Percentiles rank a stretch among this genome's conserved stretches.
Evolutionary conservation across 2,797 vertebrate genomes (phyloP).

Genomic region (Arremon aurantiirostris): DNA sequence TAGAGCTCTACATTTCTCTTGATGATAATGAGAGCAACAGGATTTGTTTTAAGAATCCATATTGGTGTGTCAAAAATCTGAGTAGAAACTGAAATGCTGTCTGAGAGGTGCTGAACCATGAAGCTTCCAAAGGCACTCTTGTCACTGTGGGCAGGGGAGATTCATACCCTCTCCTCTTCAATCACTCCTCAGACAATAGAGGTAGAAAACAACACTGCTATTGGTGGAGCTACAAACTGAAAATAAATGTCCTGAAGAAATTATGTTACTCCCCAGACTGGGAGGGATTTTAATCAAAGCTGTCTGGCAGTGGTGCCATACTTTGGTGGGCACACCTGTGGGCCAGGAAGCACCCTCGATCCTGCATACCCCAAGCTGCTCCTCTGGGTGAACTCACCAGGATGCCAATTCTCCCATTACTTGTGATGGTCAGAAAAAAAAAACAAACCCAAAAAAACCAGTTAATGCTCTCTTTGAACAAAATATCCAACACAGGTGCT

Average conservation of each 20-base stretch:
- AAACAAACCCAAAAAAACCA: too few species aligned
- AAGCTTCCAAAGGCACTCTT: neutral
- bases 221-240: neutral
- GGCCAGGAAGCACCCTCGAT: fast-evolving
- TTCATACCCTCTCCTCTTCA: fast-evolving
- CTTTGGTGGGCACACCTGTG: neutral
- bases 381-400: neutral
- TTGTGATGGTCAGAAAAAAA: neutral
- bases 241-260: neutral
- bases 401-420: neutral
- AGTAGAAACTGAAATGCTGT: neutral
- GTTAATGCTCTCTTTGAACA: neutral
- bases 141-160: fast-evolving
- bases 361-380: fast-evolving
- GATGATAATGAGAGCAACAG: neutral
- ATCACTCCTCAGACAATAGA: neutral
- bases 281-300: neutral
- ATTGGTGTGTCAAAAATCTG: neutral
- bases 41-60: neutral
- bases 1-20: neutral
- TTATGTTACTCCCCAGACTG: neutral
- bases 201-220: neutral
- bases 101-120: neutral
- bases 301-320: neutral
- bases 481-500: neutral